These are phyloP conservation scores for Phasia obesa DNA, from an alignment of 2,888 invertebrate genomes.

Conservation along the genomic window DNA sequence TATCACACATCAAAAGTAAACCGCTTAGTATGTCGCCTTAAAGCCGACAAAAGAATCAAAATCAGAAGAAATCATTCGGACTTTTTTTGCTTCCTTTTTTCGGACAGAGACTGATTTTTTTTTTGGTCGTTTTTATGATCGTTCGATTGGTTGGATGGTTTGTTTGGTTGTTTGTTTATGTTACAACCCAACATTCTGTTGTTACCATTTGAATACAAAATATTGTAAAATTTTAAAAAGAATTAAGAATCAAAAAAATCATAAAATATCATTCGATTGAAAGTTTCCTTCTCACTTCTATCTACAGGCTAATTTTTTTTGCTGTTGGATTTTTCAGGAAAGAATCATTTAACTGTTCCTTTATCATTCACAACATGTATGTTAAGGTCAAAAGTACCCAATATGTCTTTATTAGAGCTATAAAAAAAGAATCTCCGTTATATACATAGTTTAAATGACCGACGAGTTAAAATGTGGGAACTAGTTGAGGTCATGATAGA, in stretches of 20 bases:
- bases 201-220: slow-evolving; percentile 65
- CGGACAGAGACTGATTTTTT: slow-evolving; percentile 40
- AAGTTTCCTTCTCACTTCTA: slow-evolving; percentile 5
- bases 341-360: too few species aligned
- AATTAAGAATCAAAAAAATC: slow-evolving; percentile 21
- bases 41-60: slow-evolving; percentile 69
- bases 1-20: slow-evolving; percentile 69
- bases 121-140: slow-evolving; percentile 6
- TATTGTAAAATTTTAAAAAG: slow-evolving; percentile 13
- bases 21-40: slow-evolving; percentile 64
- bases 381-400: too few species aligned
- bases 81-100: slow-evolving; percentile 37
- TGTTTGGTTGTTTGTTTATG: slow-evolving; percentile 12
- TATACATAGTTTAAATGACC: too few species aligned
- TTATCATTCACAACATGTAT: too few species aligned
- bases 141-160: slow-evolving; percentile 13
- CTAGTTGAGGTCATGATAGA: too few species aligned
- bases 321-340: not conserved
- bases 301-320: not conserved
- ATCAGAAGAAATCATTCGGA: slow-evolving; percentile 57
- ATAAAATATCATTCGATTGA: slow-evolving; percentile 38
- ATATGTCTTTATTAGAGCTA: too few species aligned
- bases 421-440: too few species aligned
- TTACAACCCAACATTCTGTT: slow-evolving; percentile 43
- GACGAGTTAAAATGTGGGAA: too few species aligned